Conservation (phyloP, 2,113 vertebrate genomes). For the Chrysemys picta region DNA sequence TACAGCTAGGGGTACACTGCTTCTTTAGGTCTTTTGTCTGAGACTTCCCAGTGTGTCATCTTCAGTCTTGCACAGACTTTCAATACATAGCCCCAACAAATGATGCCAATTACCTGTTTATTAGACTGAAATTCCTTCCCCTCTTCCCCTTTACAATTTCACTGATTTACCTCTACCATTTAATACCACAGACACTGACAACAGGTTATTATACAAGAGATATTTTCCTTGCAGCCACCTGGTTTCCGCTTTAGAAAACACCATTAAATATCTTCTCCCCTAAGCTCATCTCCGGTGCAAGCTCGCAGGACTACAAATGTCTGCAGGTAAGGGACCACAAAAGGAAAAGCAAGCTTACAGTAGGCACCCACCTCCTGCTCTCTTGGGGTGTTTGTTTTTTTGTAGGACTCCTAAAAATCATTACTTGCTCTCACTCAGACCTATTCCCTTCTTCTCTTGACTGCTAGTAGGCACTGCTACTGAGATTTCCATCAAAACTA, state of each 20-base stretch:
- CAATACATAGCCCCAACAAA: background rate
- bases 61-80: background rate
- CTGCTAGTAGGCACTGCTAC: background rate
- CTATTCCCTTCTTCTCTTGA: background rate
- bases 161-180: background rate
- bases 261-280: background rate
- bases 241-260: background rate
- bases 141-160: background rate
- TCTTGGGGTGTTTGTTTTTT: background rate
- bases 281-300: background rate
- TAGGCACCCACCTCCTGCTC: background rate
- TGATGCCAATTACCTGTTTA: background rate
- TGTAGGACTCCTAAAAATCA: background rate
- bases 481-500: background rate
- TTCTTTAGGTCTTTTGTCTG: background rate
- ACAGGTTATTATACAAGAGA: background rate
- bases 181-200: background rate
- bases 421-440: background rate
- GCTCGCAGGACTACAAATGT: background rate
- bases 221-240: conserved; percentile 6
- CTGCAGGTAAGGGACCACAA: background rate
- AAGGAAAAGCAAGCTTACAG: conserved; percentile 24
- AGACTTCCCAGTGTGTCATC: background rate
- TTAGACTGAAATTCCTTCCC: background rate
- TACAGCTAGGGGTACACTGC: background rate